Evolutionary conservation across 2,797 vertebrate species (phyloP).

Genomic region (Esox lucius): DNA sequence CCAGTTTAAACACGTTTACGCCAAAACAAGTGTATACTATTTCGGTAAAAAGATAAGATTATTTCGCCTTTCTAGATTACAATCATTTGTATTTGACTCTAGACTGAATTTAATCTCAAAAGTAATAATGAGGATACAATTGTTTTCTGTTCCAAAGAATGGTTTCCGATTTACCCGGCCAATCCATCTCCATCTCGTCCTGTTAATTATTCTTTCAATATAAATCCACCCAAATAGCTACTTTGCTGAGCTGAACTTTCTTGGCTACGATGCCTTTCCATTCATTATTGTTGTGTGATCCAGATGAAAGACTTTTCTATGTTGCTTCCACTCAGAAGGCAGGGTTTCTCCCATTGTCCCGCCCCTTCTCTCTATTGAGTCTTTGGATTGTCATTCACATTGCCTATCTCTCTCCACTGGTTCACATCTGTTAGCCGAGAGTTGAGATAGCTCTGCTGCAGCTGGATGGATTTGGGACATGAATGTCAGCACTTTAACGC

Average conservation of each 20-base stretch:
- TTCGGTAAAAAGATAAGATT: conserved; percentile 49
- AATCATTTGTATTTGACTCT: conserved; percentile 34
- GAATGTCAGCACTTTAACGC: conserved; percentile 30
- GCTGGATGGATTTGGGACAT: conserved; percentile 26
- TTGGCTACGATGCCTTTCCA: conserved; percentile 73
- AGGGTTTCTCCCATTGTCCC: conserved; percentile 47
- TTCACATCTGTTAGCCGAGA: conserved; percentile 64
- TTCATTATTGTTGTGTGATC: conserved; percentile 77
- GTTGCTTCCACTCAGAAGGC: conserved; percentile 62
- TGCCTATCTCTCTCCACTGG: conserved; percentile 23
- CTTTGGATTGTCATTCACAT: conserved; percentile 47
- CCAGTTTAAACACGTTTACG: conserved; percentile 40
- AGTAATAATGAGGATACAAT: conserved; percentile 47
- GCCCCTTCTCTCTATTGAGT: conserved; percentile 52
- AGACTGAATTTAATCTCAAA: conserved; percentile 45
- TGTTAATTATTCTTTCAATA: conserved; percentile 14
- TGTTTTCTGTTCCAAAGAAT: conserved; percentile 50
- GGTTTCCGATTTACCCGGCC: conserved; percentile 48
- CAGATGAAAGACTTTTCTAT: conserved; percentile 56
- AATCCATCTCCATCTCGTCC: conserved; percentile 76
- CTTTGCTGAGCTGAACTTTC: conserved; percentile 67
- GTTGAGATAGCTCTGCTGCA: conserved; percentile 10
- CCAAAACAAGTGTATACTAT: conserved; percentile 37
- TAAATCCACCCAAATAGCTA: conserved; percentile 36
- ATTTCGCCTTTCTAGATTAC: conserved; percentile 23